These are phyloP conservation scores for Corythoichthys intestinalis DNA, from an alignment of 2,113 vertebrate species.

Conservation along the genomic window DNA sequence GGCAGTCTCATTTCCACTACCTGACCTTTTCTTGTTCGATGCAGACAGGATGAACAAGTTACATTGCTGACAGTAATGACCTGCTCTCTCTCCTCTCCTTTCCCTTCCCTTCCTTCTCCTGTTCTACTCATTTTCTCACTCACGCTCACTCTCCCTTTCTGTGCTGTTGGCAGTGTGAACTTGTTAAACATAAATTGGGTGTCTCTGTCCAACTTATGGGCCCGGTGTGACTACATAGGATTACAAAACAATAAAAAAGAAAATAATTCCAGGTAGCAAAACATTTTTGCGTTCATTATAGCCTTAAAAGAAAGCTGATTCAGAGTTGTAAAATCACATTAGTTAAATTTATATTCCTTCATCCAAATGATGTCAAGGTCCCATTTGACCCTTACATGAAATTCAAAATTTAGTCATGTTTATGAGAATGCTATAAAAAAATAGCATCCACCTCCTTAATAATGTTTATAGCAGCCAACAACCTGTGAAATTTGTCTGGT, in stretches of 20 bases:
- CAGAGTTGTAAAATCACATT: background rate
- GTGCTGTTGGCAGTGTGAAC: slow-evolving; percentile 21
- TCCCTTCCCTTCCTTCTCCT: slow-evolving; percentile 20
- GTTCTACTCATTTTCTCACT: slow-evolving; percentile 40
- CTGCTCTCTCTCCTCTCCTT: slow-evolving; percentile 39
- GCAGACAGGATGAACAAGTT: slow-evolving; percentile 62
- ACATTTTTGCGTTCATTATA: background rate
- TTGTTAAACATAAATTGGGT: slow-evolving; percentile 44
- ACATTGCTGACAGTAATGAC: slow-evolving; percentile 69
- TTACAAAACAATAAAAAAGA: background rate
- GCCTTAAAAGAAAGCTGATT: background rate
- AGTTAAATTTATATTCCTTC: background rate
- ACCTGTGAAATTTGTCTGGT: background rate
- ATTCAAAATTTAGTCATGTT: background rate
- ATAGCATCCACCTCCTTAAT: background rate
- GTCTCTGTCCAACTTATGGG: slow-evolving; percentile 17
- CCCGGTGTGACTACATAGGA: background rate
- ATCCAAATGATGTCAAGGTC: background rate
- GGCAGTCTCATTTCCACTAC: slow-evolving; percentile 59
- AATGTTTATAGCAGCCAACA: background rate
- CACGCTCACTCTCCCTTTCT: slow-evolving; percentile 8
- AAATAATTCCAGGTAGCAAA: background rate
- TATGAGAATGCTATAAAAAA: background rate
- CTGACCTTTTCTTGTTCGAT: slow-evolving; percentile 72
- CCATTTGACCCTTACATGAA: background rate